phyloP scores from a whole-genome alignment of 2,113 vertebrate species.

The Hymenochirus boettgeri region DNA sequence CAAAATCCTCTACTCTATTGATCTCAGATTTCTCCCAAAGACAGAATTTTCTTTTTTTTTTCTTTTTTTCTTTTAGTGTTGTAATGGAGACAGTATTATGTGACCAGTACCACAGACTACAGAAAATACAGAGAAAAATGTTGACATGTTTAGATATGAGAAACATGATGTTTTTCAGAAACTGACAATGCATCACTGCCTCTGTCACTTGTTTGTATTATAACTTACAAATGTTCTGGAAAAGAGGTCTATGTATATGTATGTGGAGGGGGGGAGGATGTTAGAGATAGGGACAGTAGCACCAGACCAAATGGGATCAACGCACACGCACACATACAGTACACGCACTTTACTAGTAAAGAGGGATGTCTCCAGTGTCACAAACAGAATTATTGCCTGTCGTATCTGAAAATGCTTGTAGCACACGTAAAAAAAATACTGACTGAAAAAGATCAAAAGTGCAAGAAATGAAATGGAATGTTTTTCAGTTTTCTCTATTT shows the following conservation, averaged over 20 bases:
- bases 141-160: conserved; percentile 69
- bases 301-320: conserved; percentile 75
- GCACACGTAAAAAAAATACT: conserved; percentile 66
- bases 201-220: conserved; percentile 74
- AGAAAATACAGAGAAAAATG: conserved; percentile 73
- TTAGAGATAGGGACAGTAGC: conserved; percentile 60
- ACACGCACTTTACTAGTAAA: conserved; percentile 67
- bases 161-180: conserved; percentile 71
- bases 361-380: conserved; percentile 74
- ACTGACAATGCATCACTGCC: conserved; percentile 65
- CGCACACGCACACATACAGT: conserved; percentile 61
- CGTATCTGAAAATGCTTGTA: conserved; percentile 70
- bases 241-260: conserved; percentile 69
- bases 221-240: conserved; percentile 78
- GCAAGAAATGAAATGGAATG: conserved; percentile 71
- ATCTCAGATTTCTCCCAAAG: conserved; percentile 71
- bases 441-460: conserved; percentile 65
- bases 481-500: conserved; percentile 32
- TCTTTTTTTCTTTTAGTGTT: conserved; percentile 64
- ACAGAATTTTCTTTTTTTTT: conserved; percentile 70
- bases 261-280: conserved; percentile 58
- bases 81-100: conserved; percentile 83
- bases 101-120: conserved; percentile 78
- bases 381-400: conserved; percentile 81
- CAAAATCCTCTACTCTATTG: conserved; percentile 78